These are phyloP conservation scores for Xenopus borealis DNA, from an alignment of 2,113 vertebrate species.

Conservation along the genomic window DNA sequence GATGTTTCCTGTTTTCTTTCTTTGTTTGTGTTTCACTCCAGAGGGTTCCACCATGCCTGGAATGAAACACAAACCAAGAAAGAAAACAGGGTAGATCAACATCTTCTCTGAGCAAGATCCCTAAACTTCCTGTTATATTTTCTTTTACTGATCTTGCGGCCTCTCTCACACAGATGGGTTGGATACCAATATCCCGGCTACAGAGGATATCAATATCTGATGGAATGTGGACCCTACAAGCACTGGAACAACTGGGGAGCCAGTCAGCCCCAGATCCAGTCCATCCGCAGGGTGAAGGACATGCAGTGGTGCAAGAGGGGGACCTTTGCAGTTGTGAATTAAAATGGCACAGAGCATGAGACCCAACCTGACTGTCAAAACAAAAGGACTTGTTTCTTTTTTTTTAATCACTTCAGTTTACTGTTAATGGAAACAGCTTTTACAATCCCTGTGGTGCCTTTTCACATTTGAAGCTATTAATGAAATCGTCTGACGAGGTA, in stretches of 20 bases:
- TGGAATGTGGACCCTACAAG: slow-evolving; percentile 70
- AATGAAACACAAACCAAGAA: too few species aligned
- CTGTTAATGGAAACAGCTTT: slow-evolving; percentile 16
- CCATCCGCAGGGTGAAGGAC: slow-evolving; percentile 75
- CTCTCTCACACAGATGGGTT: slow-evolving; percentile 66
- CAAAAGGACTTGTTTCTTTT: slow-evolving; percentile 44
- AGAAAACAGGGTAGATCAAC: too few species aligned
- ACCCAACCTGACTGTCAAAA: slow-evolving; percentile 23
- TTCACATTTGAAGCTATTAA: slow-evolving; percentile 3
- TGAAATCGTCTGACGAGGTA: slow-evolving; percentile 2
- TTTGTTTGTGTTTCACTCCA: too few species aligned
- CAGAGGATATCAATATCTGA: slow-evolving; percentile 74
- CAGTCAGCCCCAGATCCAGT: slow-evolving; percentile 74
- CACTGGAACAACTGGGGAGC: slow-evolving; percentile 82
- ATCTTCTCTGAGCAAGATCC: too few species aligned
- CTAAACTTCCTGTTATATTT: too few species aligned
- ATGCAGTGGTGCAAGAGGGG: slow-evolving; percentile 75
- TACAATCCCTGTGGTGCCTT: not conserved
- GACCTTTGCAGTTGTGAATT: slow-evolving; percentile 68
- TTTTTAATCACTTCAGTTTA: slow-evolving; percentile 26
- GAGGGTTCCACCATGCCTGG: too few species aligned
- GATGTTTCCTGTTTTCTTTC: too few species aligned
- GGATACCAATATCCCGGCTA: slow-evolving; percentile 81
- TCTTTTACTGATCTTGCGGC: not conserved
- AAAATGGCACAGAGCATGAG: slow-evolving; percentile 31